phyloP scores from a whole-genome alignment of 23 tunicate genomes.

The Styela plicata region DNA sequence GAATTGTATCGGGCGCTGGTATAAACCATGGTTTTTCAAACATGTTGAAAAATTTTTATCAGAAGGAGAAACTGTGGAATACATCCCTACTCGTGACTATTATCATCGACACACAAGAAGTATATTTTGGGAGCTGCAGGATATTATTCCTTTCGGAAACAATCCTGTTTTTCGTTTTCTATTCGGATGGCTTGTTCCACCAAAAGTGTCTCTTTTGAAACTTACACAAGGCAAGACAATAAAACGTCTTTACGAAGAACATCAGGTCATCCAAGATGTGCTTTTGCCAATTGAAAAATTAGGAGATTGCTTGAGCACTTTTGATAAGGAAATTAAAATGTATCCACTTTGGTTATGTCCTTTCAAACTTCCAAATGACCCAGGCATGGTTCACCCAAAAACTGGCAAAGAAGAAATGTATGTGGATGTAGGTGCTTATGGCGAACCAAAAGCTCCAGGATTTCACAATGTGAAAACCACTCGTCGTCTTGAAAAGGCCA shows the following conservation, averaged over 20 bases:
- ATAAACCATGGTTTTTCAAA: constrained; percentile 91
- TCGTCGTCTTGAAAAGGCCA: constrained; percentile 75
- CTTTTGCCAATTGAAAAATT: constrained; percentile 52
- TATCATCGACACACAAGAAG: constrained; percentile 85
- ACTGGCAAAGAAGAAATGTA: constrained; percentile 72
- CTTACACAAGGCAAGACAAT: constrained; percentile 87
- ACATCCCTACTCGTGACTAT: constrained; percentile 78
- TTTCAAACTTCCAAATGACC: constrained; percentile 58
- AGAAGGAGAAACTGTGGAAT: constrained; percentile 48
- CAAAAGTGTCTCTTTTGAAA: constrained; percentile 79
- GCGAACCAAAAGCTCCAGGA: constrained; percentile 62
- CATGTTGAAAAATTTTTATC: constrained; percentile 53
- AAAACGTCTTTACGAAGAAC: constrained; percentile 70
- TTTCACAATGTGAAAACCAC: constrained; percentile 67
- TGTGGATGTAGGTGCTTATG: constrained; percentile 87
- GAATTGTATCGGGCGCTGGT: constrained; percentile 73
- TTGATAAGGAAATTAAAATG: constrained; percentile 70
- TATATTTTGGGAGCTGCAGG: constrained; percentile 90
- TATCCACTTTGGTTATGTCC: constrained; percentile 91
- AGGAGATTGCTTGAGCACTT: constrained; percentile 51
- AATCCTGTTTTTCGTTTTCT: constrained; percentile 64
- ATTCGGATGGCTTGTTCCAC: constrained; percentile 86
- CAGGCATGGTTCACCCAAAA: constrained; percentile 73
- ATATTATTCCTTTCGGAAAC: constrained; percentile 89
- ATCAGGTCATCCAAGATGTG: constrained; percentile 88